Evolutionary conservation across 2,113 vertebrate species (phyloP).

Genomic region (Dipodomys ordii): DNA sequence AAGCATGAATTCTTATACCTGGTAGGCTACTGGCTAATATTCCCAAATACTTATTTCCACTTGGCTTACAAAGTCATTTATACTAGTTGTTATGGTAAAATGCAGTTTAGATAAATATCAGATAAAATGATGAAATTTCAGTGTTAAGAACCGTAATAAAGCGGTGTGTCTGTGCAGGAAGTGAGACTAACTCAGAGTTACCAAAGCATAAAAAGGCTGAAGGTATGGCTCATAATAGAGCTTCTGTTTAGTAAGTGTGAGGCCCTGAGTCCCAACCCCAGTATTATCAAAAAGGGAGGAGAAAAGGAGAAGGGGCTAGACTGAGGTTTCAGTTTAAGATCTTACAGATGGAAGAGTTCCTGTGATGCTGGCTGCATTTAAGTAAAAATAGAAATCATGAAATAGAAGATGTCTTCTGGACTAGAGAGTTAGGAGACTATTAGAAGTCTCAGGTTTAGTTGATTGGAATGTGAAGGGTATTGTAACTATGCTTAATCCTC

Average conservation of each 20-base stretch:
- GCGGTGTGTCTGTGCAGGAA: background rate
- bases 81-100: background rate
- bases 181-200: too few species aligned
- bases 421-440: background rate
- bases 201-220: too few species aligned
- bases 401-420: background rate
- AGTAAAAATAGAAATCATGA: background rate
- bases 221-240: too few species aligned
- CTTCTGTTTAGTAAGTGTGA: too few species aligned
- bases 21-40: background rate
- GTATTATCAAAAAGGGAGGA: too few species aligned
- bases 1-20: background rate
- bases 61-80: background rate
- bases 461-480: background rate
- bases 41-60: background rate
- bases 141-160: conserved; percentile 25
- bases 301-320: background rate
- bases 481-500: background rate
- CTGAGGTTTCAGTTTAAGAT: conserved; percentile 24
- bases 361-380: background rate
- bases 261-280: too few species aligned
- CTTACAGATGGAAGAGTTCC: background rate
- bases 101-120: conserved; percentile 3
- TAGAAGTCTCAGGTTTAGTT: background rate
- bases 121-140: background rate